These are phyloP conservation scores for Urocynchramus pylzowi DNA, from an alignment of 2,113 vertebrate species.

Conservation along the genomic window DNA sequence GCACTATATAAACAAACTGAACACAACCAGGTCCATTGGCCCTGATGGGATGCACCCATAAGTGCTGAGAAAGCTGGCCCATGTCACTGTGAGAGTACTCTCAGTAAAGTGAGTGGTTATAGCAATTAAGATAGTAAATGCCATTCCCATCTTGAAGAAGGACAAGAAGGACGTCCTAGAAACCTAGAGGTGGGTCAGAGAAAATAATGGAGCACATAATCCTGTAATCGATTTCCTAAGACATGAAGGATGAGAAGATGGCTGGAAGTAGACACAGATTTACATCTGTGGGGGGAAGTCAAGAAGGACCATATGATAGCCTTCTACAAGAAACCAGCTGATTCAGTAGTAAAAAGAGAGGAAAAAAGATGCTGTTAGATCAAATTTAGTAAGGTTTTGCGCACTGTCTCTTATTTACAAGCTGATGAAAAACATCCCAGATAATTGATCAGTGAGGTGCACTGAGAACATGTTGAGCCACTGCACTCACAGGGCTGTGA, in stretches of 20 bases:
- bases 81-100: neutral
- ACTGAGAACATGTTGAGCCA: neutral
- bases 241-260: neutral
- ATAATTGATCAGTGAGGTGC: neutral
- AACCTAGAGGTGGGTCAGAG: neutral
- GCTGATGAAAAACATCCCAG: neutral
- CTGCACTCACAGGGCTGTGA: neutral
- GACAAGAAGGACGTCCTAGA: neutral
- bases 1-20: neutral
- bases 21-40: neutral
- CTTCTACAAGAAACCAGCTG: neutral
- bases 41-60: accelerated
- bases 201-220: neutral
- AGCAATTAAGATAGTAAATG: neutral
- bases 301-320: neutral
- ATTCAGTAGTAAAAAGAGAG: neutral
- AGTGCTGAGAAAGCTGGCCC: neutral
- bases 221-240: neutral
- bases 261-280: neutral
- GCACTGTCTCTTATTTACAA: neutral
- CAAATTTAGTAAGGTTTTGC: neutral
- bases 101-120: neutral
- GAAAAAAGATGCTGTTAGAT: neutral
- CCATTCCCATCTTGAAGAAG: neutral
- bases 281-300: neutral